These are phyloP conservation scores for Enteromius radiatus DNA, from an alignment of 2,797 vertebrate genomes.

Conservation along the genomic window DNA sequence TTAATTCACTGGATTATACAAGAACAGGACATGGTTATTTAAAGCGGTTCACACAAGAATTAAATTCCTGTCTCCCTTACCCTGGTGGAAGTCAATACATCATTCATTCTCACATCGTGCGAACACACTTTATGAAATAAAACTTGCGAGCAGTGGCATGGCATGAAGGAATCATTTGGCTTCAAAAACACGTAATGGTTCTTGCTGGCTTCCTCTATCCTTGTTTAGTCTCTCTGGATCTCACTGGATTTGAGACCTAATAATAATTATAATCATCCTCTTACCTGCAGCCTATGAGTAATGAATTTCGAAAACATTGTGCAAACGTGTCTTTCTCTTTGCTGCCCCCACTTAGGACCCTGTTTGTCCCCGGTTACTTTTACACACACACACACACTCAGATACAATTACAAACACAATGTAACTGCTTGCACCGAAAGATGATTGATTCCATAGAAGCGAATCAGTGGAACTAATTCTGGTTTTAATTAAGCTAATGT, in stretches of 20 bases:
- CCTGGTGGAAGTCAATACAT: too few relatives aligned
- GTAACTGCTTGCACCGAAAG: constrained; percentile 65
- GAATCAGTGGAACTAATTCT: constrained; percentile 72
- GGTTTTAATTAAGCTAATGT: constrained; percentile 77
- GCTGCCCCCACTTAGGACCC: constrained; percentile 21
- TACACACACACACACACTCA: constrained; percentile 3
- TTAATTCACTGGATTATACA: not conserved
- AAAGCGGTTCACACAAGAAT: not conserved
- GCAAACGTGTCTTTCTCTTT: not conserved
- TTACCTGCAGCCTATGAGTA: constrained; percentile 61
- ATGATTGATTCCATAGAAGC: constrained; percentile 72
- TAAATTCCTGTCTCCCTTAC: not conserved
- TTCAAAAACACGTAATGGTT: not conserved
- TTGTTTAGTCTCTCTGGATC: constrained; percentile 23
- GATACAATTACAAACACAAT: constrained; percentile 45
- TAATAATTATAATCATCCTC: constrained; percentile 51
- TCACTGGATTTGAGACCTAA: constrained; percentile 55
- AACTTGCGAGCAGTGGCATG: not conserved
- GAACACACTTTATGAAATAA: not conserved
- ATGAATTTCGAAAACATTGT: constrained; percentile 61
- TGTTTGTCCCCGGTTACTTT: constrained; percentile 20
- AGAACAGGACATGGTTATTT: not conserved
- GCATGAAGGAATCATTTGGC: not conserved
- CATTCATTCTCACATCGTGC: not conserved
- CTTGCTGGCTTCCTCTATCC: constrained; percentile 1